Evolutionary conservation across 2,797 vertebrate genomes (phyloP).

Genomic region (Synanceia verrucosa): DNA sequence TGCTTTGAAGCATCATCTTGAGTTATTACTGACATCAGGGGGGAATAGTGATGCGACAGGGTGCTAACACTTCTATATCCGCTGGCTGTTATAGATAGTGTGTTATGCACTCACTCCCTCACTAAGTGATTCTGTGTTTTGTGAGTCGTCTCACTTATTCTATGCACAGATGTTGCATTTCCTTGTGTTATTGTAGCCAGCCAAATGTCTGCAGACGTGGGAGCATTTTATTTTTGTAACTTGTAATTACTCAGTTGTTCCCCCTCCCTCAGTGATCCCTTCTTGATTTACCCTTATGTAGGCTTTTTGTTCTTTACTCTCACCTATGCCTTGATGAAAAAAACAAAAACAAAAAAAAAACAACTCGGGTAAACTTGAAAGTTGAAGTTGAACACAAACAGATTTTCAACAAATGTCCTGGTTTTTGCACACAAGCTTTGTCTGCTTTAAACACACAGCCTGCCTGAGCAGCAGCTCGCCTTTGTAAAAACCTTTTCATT

Average conservation of each 20-base stretch:
- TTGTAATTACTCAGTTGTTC: neutral
- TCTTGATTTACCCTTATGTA: neutral
- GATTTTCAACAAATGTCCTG: conserved; percentile 4
- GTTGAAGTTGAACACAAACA: conserved; percentile 8
- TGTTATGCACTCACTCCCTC: neutral
- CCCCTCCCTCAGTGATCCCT: neutral
- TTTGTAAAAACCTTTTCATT: conserved; percentile 17
- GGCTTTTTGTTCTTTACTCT: neutral
- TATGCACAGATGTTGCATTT: conserved; percentile 48
- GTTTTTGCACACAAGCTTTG: neutral
- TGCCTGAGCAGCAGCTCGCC: neutral
- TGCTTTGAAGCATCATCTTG: conserved; percentile 50
- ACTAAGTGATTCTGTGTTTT: conserved; percentile 22
- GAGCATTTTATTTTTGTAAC: neutral
- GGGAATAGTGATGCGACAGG: conserved; percentile 23
- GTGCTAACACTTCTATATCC: conserved; percentile 37
- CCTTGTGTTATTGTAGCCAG: conserved; percentile 16
- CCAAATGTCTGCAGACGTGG: conserved; percentile 20
- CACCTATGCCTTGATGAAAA: neutral
- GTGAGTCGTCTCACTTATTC: conserved; percentile 30
- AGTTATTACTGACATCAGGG: conserved; percentile 45
- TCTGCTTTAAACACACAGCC: conserved; percentile 18
- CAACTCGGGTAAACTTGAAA: neutral
- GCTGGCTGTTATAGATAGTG: conserved; percentile 19
- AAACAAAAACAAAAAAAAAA: no score